A percentile compares a stretch with the other conserved stretches of the same genome.
These are phyloP conservation scores for Pongo pygmaeus DNA, from an alignment of 2,113 vertebrate species.

Conservation along the genomic window DNA sequence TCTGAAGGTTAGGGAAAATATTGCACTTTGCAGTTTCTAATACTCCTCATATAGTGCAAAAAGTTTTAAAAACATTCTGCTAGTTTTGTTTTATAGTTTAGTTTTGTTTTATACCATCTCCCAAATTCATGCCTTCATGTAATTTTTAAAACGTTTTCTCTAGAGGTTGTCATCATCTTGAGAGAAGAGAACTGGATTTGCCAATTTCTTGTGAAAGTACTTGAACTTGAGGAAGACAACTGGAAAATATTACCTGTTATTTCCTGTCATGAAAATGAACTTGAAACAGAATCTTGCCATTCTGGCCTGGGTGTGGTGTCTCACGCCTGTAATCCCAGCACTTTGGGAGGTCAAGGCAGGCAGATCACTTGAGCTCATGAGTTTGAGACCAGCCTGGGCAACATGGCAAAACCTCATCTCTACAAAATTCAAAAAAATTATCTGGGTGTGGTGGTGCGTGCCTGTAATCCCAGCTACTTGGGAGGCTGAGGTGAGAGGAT, in stretches of 20 bases:
- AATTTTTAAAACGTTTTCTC: neutral
- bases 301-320: too few species aligned
- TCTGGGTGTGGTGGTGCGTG: too few species aligned
- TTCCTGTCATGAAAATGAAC: neutral
- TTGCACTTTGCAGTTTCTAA: slow-evolving; percentile 92
- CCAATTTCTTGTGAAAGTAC: neutral
- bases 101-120: slow-evolving; percentile 71
- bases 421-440: too few species aligned
- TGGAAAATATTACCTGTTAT: neutral
- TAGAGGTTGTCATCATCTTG: rapidly evolving
- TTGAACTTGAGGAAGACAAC: too few species aligned
- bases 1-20: slow-evolving; percentile 90
- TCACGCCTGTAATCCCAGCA: too few species aligned
- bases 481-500: too few species aligned
- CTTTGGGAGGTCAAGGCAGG: too few species aligned
- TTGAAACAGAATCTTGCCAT: neutral
- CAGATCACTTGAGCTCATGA: too few species aligned
- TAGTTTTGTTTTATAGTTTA: slow-evolving; percentile 83
- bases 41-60: slow-evolving; percentile 85
- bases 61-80: slow-evolving; percentile 84
- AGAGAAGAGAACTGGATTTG: neutral
- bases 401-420: too few species aligned
- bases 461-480: too few species aligned
- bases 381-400: too few species aligned
- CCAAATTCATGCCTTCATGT: slow-evolving; percentile 81